Base-by-base conservation (phyloP, 2,888 invertebrate genomes). In the Calameuta pallipes region DNA sequence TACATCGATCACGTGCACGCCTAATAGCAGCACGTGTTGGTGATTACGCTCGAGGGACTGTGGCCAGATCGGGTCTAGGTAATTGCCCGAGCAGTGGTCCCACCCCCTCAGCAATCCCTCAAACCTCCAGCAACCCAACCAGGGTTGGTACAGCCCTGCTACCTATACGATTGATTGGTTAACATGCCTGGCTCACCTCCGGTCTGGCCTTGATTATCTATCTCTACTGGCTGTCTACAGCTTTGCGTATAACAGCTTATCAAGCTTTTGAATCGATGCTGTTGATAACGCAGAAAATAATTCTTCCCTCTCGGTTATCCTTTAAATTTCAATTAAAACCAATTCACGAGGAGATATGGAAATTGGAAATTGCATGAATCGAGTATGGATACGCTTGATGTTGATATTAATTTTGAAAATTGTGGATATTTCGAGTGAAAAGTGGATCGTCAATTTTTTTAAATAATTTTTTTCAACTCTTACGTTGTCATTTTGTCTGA, bases 11-110 rank as follows among this genome's bases (percentile, higher is more conserved):
- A 89, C 88, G 89, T 87, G 87, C 87, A 84, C 83, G 85, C 86
- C 87, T 89, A 89, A 88, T 89, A 89, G 89, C 85, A 88, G 89
- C 89, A 89, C 89, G 89, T 89, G 89, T 89, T 85, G 87, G 87
- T 89, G 89, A 89, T 89, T 89, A 89, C 87, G 89, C 87, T 88
- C 87, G 86, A 84, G 88, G 87, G 88, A 89, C 87, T 84, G 86
- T 83, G 83, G 86, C 85, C 86, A 86, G 87, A 86, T 85, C 87
- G 85, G 83, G 86, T 89, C 87, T 85, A 87, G 87, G 89, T 89
- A 89, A 89, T 89, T 89, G 88, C 86, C 85, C 86, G 84, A 86
- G 83, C 86, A 82, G 82, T 77, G 80, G 82, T 76, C 35, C 74
- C 75, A 79, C 79, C 79, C 81, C 78, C 75, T 79, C 81, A 79